These are phyloP conservation scores for Temnothorax longispinosus DNA, from an alignment of 1,140 invertebrate genomes.

Conservation along the genomic window DNA sequence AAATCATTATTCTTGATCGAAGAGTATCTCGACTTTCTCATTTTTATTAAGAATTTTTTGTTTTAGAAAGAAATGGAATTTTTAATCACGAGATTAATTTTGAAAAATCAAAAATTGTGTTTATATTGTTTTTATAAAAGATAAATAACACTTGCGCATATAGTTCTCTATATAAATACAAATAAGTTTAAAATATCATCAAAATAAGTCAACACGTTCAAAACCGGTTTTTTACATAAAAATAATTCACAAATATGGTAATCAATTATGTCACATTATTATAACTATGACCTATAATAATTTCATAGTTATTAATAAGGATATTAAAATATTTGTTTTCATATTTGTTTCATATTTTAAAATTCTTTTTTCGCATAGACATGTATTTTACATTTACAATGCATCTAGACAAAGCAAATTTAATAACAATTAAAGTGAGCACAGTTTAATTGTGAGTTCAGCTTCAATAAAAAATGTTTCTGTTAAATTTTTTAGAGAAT, in stretches of 20 bases:
- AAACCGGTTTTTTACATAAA: not conserved
- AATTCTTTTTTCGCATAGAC: not conserved
- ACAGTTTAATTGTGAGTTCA: not conserved
- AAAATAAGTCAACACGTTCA: not conserved
- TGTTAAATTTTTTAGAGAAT: not conserved
- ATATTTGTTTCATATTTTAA: too few species aligned
- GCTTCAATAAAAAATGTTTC: not conserved
- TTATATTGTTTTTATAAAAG: not conserved
- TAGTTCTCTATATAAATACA: not conserved
- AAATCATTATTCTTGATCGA: not conserved
- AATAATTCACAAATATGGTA: not conserved
- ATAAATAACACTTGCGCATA: not conserved
- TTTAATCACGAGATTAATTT: not conserved
- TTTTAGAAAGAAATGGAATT: not conserved
- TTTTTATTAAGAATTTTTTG: not conserved
- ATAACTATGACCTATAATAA: not conserved
- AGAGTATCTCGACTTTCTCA: not conserved
- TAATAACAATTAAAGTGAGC: constrained; percentile 10
- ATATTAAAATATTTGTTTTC: not conserved
- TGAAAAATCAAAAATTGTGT: not conserved
- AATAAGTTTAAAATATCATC: not conserved
- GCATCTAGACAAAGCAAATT: not conserved
- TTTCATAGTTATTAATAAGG: not conserved
- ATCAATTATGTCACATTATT: not conserved
- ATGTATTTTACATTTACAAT: not conserved